These are phyloP conservation scores for Prionace glauca DNA, from an alignment of 2,797 vertebrate species.

Conservation along the genomic window DNA sequence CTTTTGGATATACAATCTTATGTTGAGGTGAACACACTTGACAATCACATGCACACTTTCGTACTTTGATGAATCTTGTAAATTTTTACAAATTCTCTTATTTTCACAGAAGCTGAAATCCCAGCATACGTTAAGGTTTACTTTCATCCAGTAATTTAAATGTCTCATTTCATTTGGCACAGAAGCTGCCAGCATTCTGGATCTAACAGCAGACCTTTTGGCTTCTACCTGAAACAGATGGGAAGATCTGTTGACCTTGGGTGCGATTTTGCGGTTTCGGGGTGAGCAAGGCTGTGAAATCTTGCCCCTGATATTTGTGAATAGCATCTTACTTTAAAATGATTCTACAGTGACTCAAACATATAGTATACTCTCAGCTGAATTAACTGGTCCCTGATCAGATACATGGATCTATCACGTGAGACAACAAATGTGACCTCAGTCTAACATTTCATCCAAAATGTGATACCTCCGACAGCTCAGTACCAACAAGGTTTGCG, in stretches of 20 bases:
- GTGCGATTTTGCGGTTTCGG: too few relatives aligned
- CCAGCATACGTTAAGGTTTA: neutral
- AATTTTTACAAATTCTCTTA: neutral
- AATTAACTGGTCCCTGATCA: neutral
- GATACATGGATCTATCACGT: neutral
- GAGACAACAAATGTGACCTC: neutral
- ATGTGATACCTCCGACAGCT: neutral
- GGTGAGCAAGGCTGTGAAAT: too few relatives aligned
- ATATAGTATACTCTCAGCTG: neutral
- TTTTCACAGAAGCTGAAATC: neutral
- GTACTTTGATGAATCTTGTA: neutral
- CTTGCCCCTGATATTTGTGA: neutral
- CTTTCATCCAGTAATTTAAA: neutral
- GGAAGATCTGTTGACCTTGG: too few relatives aligned
- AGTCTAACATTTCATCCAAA: neutral
- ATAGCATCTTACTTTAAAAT: neutral
- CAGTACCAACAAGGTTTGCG: neutral
- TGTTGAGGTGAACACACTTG: neutral
- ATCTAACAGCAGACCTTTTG: neutral
- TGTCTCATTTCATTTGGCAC: neutral
- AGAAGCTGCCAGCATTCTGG: neutral
- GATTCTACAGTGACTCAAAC: neutral
- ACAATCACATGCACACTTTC: neutral
- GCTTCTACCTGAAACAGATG: neutral
- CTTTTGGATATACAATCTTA: neutral